phyloP scores from a whole-genome alignment of 2,888 invertebrate genomes.

The Andrena flavipes region DNA sequence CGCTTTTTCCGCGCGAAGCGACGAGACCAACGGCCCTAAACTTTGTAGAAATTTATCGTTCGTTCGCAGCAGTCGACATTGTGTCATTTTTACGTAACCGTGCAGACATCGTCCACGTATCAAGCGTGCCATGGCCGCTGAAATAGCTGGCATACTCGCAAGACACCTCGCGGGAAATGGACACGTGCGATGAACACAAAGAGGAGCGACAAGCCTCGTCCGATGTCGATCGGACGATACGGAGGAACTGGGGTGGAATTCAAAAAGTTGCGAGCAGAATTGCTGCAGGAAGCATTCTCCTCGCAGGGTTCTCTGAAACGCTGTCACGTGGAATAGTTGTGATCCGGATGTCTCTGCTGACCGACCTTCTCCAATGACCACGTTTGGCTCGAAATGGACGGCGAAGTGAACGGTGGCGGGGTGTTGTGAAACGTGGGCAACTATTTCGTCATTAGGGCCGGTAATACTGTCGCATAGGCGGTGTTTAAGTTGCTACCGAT shows the following conservation, averaged over 20 bases:
- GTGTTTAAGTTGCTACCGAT: neutral
- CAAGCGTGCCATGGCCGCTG: slow-evolving; percentile 59
- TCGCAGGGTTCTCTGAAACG: neutral
- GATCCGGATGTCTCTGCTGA: neutral
- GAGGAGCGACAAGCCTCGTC: neutral
- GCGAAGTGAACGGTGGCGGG: neutral
- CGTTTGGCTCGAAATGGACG: slow-evolving; percentile 5
- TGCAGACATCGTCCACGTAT: slow-evolving; percentile 40
- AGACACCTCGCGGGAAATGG: slow-evolving; percentile 7
- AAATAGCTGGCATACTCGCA: slow-evolving; percentile 20
- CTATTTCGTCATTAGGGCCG: neutral
- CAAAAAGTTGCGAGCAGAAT: neutral
- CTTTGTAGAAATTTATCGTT: neutral
- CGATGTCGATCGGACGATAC: neutral
- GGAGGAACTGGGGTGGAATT: neutral
- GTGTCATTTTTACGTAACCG: slow-evolving; percentile 26
- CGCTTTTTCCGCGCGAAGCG: too few species aligned
- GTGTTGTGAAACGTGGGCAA: slow-evolving; percentile 10
- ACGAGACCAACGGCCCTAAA: neutral
- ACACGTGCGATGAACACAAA: slow-evolving; percentile 35
- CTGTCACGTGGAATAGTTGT: neutral
- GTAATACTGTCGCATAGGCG: neutral
- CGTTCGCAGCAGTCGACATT: neutral
- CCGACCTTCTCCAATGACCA: neutral
- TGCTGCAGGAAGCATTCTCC: neutral